Base-by-base conservation (phyloP, 2,888 invertebrate genomes). In the Aethes cnicana region DNA sequence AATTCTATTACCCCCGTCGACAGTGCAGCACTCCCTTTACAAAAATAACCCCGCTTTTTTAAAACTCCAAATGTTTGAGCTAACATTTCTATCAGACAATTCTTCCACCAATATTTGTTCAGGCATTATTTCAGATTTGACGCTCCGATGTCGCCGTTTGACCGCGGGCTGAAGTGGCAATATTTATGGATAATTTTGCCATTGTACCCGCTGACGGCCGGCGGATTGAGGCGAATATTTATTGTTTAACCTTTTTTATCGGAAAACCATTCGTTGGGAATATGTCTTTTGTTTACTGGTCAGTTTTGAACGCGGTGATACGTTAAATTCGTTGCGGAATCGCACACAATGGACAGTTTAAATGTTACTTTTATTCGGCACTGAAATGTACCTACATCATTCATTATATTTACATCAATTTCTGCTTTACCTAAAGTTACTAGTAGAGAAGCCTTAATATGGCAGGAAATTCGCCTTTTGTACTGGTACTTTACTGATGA, bases 1-100 rank as follows among this genome's bases (percentile, higher is more conserved):
- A 72, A 77, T 74, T 75, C 74, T 77, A 75, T 77, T 68, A 72
- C 68, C 54, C 55, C 58, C 58, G 50, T 30, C 55, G 53, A 63
- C 60, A 60, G 68, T 60, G 62, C 64, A 61, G n/a, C n/a, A 69
- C 72, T 66, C 58, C 56, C 57, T 59, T 57, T 59, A 66, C 64
- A 54, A 61, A 57, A 61, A 54, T 58, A 57, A 56, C 63, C 61
- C 66, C 66, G 60, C 28, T 62, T 60, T 59, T 58, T 64, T 69
- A 70, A 65, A 68, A 66, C 69, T 61, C 61, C 66, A 72, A 69
- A 69, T 72, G 58, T 69, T 64, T 64, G 59, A 53, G 55, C 58
- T 63, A 64, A 67, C 63, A 63, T 64, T 70, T 74, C 70, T 68
- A 68, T 44, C 37, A 41, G 44, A 26, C 46, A 23, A n/a, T 12